Base-by-base conservation (phyloP, 1,140 invertebrate genomes). In the Notospermus geniculatus region DNA sequence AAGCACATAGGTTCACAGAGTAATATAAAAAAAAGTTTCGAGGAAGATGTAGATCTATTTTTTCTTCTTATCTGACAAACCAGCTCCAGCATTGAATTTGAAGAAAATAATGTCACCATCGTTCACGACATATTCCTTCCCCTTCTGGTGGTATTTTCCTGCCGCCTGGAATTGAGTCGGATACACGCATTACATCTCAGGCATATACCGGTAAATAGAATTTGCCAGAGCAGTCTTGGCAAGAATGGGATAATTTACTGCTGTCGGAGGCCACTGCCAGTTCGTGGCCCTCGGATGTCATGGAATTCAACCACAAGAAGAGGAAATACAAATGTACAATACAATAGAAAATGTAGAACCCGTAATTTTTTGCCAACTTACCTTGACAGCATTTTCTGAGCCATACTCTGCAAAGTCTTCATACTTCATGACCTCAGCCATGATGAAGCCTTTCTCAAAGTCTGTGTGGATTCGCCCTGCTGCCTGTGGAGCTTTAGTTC, bases 61-160 rank as follows among this genome's bases (percentile, higher is more conserved):
- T 57, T 77, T 77, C 61, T 78, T 78, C 41, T 71, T 71, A 15
- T 58, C 71, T 25, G 69, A 62, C 9, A 98, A 82, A 30, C 96
- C 96, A 39, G 96, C 97, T 53, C 96, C 97, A 55, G 97, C 95
- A 83, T 99, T 99, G 83, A 99, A 99, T 83, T 99, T 99, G 83
- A 99, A 99, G 82, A 98, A 93, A 66, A 99, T 98, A 58, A 99
- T 98, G 77, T 99, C 97, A 19, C 97, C 97, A 79, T 99, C 97
- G 78, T 98, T 93, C 0, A 99, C 97, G 0, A 90, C 86, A 80
- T 99, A 99, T 76, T 96, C 79, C 29, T 78, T 69, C 23, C 97
- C 97, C 85, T 98, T 95, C 82, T 99, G 96, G 46, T 95, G 85
- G 78, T 99, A 99, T 83, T 98, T 99, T 53, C 97, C 97, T 57